Evolutionary conservation across 2,888 invertebrate genomes (phyloP), one percentile per base, ranked within the genome.

Genomic region (Lottia gigantea): DNA sequence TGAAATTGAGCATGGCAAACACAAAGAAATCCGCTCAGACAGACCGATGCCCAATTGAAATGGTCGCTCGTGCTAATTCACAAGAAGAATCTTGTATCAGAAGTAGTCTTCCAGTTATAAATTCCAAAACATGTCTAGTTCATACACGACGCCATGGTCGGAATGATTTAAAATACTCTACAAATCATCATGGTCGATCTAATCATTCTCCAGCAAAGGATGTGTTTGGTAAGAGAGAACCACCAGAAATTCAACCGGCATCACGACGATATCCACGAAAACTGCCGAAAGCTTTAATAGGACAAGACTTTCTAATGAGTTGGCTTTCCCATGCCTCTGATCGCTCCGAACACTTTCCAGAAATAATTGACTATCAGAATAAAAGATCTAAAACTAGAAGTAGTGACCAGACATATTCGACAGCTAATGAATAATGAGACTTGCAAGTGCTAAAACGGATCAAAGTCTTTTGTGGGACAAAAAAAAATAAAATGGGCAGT

Each of bases 251-350:
- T 25, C 23, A n/a, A 23, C 31, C 45, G 31, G 26, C 40, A 46
- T 40, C 49, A 26, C 26, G 26, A 26, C 40, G 63, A 63, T 64
- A 68, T 26, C 25, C 19, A 8, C 63, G 63, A n/a, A 49, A 67
- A 66, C 67, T 78, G 12, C 74, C 78, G 8, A 74, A 74, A 72
- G 76, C 79, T 62, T 74, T 72, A 46, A 74, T 77, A 11, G 80
- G 80, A 2, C 79, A 79, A 67, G 80, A 80, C 46, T 80, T 79
- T 71, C 78, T 82, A 1, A 78, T 80, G 80, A 75, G 78, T 3
- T 82, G 82, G 82, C 70, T 82, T 6, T 73, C 78, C n/a, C 79
- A 80, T 67, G 82, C 80, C 0, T 82, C 80, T 11, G 79, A 73
- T 55, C 76, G 75, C 2, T 70, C 76, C 7, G 77, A 78, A 23